Base-by-base conservation (phyloP, 2,888 invertebrate species). In the Lepidocyrtinus sp. region DNA sequence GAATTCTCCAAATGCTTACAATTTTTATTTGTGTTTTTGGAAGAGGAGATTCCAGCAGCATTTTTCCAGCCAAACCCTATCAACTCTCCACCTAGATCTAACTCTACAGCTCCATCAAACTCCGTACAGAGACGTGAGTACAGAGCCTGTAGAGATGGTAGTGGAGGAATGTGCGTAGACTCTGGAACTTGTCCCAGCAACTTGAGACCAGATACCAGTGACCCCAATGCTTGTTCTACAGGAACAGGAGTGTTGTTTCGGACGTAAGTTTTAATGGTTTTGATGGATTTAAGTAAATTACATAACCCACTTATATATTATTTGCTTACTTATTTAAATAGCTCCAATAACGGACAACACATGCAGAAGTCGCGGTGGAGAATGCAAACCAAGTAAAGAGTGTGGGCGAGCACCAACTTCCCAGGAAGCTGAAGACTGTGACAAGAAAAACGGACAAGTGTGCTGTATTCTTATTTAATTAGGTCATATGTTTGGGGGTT, bases 161-260 rank as follows among this genome's bases (percentile, higher is more conserved):
- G 84, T 75, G 86, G 86, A 22, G 86, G 86, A 7, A 68, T 86
- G 64, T 86, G 86, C 68, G 83, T 86, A n/a, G 25, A 55, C 7
- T 15, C 22, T 24, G 84, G 85, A 24, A 50, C 80, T 46, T 86
- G 86, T 69, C 83, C 85, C 22, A 21, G 62, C 5, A 63, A 84
- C 9, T 45, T 80, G n/a, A 84, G 75, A 50, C 80, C 82, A 0
- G 63, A 76, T 27, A 70, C 46, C 1, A 65, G 50, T 24, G 63
- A 62, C 2, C 72, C 73, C 1, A 69, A 62, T 25, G 83, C 84
- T 55, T 85, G 86, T 67, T 64, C 45, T 19, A n/a, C 19, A 1
- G 82, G 81, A n/a, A 7, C 36, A 81, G 55, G 86, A 86, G 27
- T 86, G 86, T 36, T 86, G 86, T 59, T 84, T 75, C 73, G 84